phyloP scores from a whole-genome alignment of 2,113 vertebrate species.

The Dascyllus trimaculatus region DNA sequence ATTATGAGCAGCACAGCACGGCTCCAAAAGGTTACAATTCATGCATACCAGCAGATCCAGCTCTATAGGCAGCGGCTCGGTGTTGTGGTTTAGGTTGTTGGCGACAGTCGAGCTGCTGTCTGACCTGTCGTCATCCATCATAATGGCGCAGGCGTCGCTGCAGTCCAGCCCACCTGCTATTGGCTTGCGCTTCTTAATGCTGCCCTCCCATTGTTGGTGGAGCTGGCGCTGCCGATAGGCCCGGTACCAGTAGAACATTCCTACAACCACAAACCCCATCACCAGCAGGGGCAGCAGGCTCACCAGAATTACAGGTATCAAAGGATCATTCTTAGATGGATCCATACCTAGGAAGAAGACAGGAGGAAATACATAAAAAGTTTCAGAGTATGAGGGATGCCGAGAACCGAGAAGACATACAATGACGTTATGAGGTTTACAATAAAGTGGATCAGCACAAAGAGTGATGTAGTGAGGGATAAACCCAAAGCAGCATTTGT shows the following conservation, averaged over 20 bases:
- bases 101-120: slow-evolving; percentile 97
- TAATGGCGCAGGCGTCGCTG: slow-evolving; percentile 91
- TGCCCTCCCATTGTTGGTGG: slow-evolving; percentile 73
- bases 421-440: no score
- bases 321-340: slow-evolving; percentile 49
- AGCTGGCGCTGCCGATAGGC: slow-evolving; percentile 58
- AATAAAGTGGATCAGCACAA: no score
- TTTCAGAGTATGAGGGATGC: not conserved
- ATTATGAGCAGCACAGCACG: not conserved
- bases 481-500: no score
- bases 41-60: slow-evolving; percentile 83
- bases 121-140: slow-evolving; percentile 90
- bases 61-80: slow-evolving; percentile 93
- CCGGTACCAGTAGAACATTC: slow-evolving; percentile 79
- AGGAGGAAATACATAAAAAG: not conserved
- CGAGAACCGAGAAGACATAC: no score
- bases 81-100: slow-evolving; percentile 98
- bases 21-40: not conserved
- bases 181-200: slow-evolving; percentile 75
- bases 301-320: slow-evolving; percentile 87
- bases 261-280: slow-evolving; percentile 79
- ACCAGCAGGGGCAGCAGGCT: slow-evolving; percentile 91
- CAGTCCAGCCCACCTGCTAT: slow-evolving; percentile 85
- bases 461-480: not conserved
- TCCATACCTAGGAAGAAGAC: slow-evolving; percentile 30